A percentile compares a stretch with the other conserved stretches of the same genome.
Conservation (phyloP, 1,140 invertebrate species). For the Sycobia sp. region DNA sequence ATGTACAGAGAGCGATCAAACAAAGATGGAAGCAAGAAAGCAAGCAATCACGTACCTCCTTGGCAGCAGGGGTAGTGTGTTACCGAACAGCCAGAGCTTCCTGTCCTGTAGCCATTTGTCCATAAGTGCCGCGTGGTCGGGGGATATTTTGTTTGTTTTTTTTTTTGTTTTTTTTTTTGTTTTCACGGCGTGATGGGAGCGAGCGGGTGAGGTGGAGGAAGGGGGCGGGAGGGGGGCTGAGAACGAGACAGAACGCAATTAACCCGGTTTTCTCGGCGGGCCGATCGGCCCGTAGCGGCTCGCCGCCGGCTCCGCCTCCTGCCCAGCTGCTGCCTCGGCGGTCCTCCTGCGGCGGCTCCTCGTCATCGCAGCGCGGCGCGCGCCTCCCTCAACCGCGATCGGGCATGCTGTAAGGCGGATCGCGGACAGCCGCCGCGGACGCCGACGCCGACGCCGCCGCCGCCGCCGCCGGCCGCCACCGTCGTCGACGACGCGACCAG, state of each 20-base stretch:
- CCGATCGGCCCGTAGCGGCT: background rate
- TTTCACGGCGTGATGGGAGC: too few relatives aligned
- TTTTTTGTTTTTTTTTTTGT: too few relatives aligned
- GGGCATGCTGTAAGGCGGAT: constrained; percentile 23
- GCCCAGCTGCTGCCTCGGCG: background rate
- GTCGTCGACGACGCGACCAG: background rate
- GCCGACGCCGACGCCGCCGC: background rate
- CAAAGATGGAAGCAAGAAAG: too few relatives aligned
- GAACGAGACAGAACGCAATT: too few relatives aligned
- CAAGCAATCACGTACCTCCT: constrained; percentile 78
- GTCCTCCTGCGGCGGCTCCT: background rate
- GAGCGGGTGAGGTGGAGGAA: too few relatives aligned
- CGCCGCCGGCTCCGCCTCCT: background rate
- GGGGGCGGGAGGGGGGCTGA: too few relatives aligned
- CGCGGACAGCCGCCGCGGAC: background rate
- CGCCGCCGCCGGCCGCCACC: too few relatives aligned
- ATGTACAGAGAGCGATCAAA: too few relatives aligned
- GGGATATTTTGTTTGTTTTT: too few relatives aligned
- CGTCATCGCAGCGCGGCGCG: background rate
- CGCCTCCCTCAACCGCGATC: too few relatives aligned
- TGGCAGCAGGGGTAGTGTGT: constrained; percentile 79
- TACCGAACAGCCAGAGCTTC: constrained; percentile 84
- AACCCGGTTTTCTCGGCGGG: background rate
- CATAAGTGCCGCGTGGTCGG: constrained; percentile 59
- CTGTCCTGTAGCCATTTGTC: constrained; percentile 88